Percentiles rank a stretch among this genome's conserved stretches.
These are phyloP conservation scores for Serrognathus titanus DNA, from an alignment of 2,888 invertebrate species.

Conservation along the genomic window DNA sequence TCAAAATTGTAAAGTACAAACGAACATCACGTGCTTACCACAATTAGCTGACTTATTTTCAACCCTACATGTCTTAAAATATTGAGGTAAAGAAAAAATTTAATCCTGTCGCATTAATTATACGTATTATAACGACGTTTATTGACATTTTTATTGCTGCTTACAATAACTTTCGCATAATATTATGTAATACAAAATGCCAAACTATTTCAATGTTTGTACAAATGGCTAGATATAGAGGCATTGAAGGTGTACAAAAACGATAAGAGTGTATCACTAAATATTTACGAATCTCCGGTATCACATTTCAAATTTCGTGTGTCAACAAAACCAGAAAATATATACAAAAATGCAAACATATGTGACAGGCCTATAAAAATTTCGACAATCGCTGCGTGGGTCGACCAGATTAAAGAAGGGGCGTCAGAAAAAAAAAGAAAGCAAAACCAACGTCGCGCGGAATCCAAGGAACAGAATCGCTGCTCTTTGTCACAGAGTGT, in stretches of 20 bases:
- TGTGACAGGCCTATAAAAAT: slow-evolving; percentile 18
- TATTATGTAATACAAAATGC: too few species aligned
- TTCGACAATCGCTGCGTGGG: slow-evolving; percentile 20
- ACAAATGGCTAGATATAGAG: neutral
- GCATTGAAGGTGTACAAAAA: neutral
- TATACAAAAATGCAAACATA: slow-evolving; percentile 21
- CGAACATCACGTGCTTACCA: too few species aligned
- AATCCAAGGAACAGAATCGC: slow-evolving; percentile 7
- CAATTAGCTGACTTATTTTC: too few species aligned
- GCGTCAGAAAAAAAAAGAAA: slow-evolving; percentile 6
- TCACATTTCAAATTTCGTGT: neutral
- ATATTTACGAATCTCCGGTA: neutral
- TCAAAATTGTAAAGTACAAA: too few species aligned
- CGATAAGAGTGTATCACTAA: neutral
- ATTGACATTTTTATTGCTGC: too few species aligned
- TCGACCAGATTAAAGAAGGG: slow-evolving; percentile 15
- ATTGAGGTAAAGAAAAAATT: too few species aligned
- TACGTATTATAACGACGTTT: too few species aligned
- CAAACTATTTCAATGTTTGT: too few species aligned
- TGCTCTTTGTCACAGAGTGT: slow-evolving; percentile 10
- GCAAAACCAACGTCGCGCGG: slow-evolving; percentile 13
- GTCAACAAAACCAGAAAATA: slow-evolving; percentile 6
- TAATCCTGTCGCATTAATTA: too few species aligned
- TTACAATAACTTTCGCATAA: too few species aligned
- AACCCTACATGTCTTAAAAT: too few species aligned